Conservation (phyloP, 2,113 vertebrate species). For the Carollia perspicillata region DNA sequence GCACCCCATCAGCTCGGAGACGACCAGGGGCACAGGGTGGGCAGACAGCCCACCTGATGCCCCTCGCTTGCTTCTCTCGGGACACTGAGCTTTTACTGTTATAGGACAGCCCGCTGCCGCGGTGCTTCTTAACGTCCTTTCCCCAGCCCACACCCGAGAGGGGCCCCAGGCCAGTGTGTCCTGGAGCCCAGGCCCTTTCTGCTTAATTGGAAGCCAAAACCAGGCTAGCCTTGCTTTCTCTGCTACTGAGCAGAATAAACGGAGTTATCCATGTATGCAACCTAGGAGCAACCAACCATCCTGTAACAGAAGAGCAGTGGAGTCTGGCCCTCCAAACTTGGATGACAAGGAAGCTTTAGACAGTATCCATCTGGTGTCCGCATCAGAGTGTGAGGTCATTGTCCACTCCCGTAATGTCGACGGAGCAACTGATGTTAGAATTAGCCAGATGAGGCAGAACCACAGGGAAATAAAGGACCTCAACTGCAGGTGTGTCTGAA, state of each 20-base stretch:
- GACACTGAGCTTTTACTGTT: not conserved
- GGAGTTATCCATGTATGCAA: fast-evolving
- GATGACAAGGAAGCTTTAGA: not conserved
- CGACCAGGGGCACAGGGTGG: not conserved
- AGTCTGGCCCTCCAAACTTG: not conserved
- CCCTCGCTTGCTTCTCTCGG: not conserved
- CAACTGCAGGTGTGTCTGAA: not conserved
- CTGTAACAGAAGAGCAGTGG: fast-evolving
- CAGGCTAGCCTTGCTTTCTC: not conserved
- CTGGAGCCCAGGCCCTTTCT: not conserved
- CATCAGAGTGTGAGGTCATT: fast-evolving
- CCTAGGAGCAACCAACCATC: not conserved
- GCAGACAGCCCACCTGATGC: not conserved
- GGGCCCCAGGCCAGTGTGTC: not conserved
- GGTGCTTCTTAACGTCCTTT: not conserved
- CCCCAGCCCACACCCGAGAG: not conserved
- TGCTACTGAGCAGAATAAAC: not conserved
- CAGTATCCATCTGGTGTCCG: not conserved
- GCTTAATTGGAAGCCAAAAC: not conserved
- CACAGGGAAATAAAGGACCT: not conserved
- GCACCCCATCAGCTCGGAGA: not conserved
- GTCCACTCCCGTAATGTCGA: not conserved
- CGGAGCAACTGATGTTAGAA: not conserved
- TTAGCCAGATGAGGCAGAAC: fast-evolving
- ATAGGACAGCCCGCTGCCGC: fast-evolving